phyloP scores from a whole-genome alignment of 2,888 invertebrate species.

The Eilema griseolum region DNA sequence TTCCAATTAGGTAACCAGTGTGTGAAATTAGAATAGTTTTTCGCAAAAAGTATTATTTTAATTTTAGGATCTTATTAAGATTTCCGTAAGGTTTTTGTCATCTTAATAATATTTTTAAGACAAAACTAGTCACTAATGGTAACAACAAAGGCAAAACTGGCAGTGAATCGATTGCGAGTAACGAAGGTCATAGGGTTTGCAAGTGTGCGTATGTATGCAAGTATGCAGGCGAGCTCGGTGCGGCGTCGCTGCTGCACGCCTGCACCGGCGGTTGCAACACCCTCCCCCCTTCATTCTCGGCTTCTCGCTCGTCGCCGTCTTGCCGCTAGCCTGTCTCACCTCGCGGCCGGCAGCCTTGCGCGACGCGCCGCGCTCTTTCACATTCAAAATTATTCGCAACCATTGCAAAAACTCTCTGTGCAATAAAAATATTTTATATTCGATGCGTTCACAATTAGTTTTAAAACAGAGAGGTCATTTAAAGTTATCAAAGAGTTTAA shows the following conservation, averaged over 20 bases:
- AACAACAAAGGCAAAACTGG: constrained; percentile 77
- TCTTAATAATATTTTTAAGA: constrained; percentile 15
- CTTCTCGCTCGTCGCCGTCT: constrained; percentile 86
- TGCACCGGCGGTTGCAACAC: constrained; percentile 87
- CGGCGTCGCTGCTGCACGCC: constrained; percentile 87
- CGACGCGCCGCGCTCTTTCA: constrained; percentile 87
- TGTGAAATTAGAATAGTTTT: background rate
- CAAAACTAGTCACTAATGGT: constrained; percentile 65
- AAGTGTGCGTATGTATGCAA: constrained; percentile 84
- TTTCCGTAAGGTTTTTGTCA: background rate
- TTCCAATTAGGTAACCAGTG: constrained; percentile 40
- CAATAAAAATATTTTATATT: constrained; percentile 81
- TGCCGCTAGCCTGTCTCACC: constrained; percentile 87
- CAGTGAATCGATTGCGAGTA: constrained; percentile 82
- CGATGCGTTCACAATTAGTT: constrained; percentile 77
- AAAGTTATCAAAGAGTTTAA: constrained; percentile 72
- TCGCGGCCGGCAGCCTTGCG: constrained; percentile 87
- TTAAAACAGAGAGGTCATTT: constrained; percentile 76
- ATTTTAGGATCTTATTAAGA: background rate
- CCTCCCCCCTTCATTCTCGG: constrained; percentile 86
- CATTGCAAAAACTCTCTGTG: constrained; percentile 87
- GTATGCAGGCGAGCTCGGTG: constrained; percentile 86
- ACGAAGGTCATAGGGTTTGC: constrained; percentile 84
- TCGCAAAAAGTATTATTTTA: background rate
- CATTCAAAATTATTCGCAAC: constrained; percentile 87